Evolutionary conservation across 1,140 invertebrate genomes (phyloP), one percentile per base, ranked within the genome.

Genomic region (Ceratosolen fusciceps): DNA sequence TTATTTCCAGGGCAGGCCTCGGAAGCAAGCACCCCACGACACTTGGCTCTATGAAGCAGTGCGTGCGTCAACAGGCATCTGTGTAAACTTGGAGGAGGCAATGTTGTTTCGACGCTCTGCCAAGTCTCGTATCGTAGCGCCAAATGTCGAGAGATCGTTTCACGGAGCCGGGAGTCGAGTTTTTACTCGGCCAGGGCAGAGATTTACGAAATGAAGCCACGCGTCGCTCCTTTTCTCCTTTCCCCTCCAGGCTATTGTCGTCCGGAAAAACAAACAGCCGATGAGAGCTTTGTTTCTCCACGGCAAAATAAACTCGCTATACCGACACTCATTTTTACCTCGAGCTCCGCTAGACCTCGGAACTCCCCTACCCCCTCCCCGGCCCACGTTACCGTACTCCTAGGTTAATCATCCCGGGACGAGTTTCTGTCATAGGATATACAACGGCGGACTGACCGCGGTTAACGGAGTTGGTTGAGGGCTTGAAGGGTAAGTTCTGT

Each of bases 41-140:
- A 5, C 43, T 71, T 60, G 31, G n/a, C 26, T 82, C 67, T 80
- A 65, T 73, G 14, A 62, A 52, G 0, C 39, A 24, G 60, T 58
- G 54, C 74, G 14, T 29, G 12, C 54, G 56, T 74, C 72, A 74
- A 74, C 72, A 74, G 0, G 9, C n/a, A n/a, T n/a, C 56, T 74
- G 14, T 10, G 37, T 74, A 74, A 74, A 74, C 54, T n/a, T 16
- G 39, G 9, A 34, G 26, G 24, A 26, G 10, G 29, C 29, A 62
- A 62, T 34, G 29, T 62, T 62, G 29, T 62, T 62, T 62, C 58
- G 29, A 56, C 4, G 14, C 60, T 24, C 10, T 34, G 10, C 65
- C 37, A 24, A 43, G 31, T 37, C 34, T 24, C 12, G 14, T 37
- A n/a, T n/a, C n/a, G n/a, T n/a, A n/a, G 54, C 24, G 34, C n/a